Base-by-base conservation (phyloP, 2,888 invertebrate species). In the Phyllotreta striolata region DNA sequence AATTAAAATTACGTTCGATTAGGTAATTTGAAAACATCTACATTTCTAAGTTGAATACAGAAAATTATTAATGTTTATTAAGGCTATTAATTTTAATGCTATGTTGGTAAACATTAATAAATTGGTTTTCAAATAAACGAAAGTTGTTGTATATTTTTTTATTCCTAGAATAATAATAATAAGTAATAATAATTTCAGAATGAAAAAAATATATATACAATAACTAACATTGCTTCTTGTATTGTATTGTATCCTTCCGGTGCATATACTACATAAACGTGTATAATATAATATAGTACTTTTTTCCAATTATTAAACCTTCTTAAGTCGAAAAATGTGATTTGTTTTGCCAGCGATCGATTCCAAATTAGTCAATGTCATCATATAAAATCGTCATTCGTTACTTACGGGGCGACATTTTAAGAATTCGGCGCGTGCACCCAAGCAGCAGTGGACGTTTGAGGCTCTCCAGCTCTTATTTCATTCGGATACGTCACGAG, bases 401-500 rank as follows among this genome's bases (percentile, higher is more conserved):
- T 10, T 41, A 41, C 41, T 14, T 13, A 4, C 38, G 38, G 34
- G 5, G 10, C 24, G 10, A 12, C 12, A 41, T 58, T 39, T 63
- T 63, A 66, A 41, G 68, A 41, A 59, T 66, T 68, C n/a, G 66
- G 64, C 39, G 66, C 62, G 38, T 66, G 68, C 14, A 67, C 67
- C 67, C 67, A 67, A 10, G 67, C 61, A 46, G 65, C 60, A 35
- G 62, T 59, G 35, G 63, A 55, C 8, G 66, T 59, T 38, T 63
- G 63, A 14, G 70, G 63, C 14, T 77, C 74, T 55, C 72, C 74
- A 51, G 75, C 68, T 58, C 72, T 72, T 66, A 76, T 71, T 55
- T 78, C 79, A 63, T 75, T 76, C 3, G 79, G 74, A 72, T 80
- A 80, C 62, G 78, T 78, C 63, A 80, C 78, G 71, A 78, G 72